phyloP scores from a whole-genome alignment of 2,797 vertebrate genomes.

The Sebastes cheni region DNA sequence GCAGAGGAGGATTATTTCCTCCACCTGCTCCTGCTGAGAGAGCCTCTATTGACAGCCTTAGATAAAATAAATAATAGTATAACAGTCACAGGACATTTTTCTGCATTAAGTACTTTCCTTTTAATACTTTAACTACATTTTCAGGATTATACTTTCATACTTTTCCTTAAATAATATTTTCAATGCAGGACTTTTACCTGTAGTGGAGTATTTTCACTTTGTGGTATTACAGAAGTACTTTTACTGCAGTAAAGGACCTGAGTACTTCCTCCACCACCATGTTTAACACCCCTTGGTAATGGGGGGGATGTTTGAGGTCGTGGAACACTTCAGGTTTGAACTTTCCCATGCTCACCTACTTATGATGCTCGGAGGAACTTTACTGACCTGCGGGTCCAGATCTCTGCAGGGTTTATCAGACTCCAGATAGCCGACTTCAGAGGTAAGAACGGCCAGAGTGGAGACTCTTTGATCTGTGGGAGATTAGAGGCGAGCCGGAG shows the following conservation, averaged over 20 bases:
- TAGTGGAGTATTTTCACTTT: too few species aligned
- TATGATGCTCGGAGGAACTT: not conserved
- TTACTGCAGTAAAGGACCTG: not conserved
- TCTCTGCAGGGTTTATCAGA: constrained; percentile 24
- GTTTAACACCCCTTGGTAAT: not conserved
- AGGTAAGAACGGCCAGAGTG: not conserved
- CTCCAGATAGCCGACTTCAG: constrained; percentile 8
- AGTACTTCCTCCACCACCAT: not conserved
- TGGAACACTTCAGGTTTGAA: not conserved
- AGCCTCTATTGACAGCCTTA: too few species aligned
- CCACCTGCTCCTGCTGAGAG: not conserved
- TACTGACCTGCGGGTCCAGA: not conserved
- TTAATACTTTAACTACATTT: too few species aligned
- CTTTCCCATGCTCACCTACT: constrained; percentile 17
- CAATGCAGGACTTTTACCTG: accelerated
- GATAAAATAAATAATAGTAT: too few species aligned
- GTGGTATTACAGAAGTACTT: not conserved
- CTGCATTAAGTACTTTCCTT: too few species aligned
- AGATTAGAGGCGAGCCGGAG: constrained; percentile 11
- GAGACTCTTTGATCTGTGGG: not conserved
- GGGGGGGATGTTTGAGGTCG: not conserved
- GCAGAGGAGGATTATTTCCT: not conserved
- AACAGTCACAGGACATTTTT: too few species aligned
- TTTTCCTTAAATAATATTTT: too few species aligned
- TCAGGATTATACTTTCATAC: too few species aligned